Percentiles rank a stretch among this genome's conserved stretches.
Evolutionary conservation across 2,797 vertebrate genomes (phyloP).

Genomic region (Schizopygopsis malacanthus): DNA sequence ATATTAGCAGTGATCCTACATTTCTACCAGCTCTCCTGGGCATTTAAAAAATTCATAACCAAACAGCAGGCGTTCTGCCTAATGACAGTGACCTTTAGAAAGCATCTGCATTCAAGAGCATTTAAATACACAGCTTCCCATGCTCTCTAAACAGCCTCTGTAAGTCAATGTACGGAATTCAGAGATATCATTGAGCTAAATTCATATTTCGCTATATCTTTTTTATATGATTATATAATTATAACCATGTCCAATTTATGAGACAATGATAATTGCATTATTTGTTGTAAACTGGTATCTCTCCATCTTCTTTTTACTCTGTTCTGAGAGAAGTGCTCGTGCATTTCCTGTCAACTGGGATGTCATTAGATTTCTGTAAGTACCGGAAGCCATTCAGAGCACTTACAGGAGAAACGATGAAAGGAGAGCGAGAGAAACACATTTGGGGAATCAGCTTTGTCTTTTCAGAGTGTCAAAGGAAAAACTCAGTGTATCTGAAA

Average conservation of each 20-base stretch:
- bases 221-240: not conserved
- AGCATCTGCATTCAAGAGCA: conserved; percentile 19
- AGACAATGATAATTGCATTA: conserved; percentile 22
- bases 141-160: not conserved
- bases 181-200: not conserved
- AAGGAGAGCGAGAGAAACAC: conserved; percentile 19
- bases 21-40: not conserved
- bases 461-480: not conserved
- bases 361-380: conserved; percentile 37
- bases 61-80: not conserved
- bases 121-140: not conserved
- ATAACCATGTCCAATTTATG: not conserved
- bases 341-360: conserved; percentile 35
- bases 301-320: not conserved
- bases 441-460: conserved; percentile 31
- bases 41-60: conserved; percentile 35
- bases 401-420: conserved; percentile 16
- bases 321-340: conserved; percentile 13
- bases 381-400: conserved; percentile 21
- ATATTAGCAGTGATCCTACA: not conserved
- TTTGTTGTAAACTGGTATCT: not conserved
- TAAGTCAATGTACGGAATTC: not conserved
- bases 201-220: no score
- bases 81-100: conserved; percentile 42
- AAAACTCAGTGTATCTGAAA: conserved; percentile 1